These are phyloP conservation scores for Anabas testudineus DNA, from an alignment of 2,797 vertebrate genomes.

Conservation along the genomic window DNA sequence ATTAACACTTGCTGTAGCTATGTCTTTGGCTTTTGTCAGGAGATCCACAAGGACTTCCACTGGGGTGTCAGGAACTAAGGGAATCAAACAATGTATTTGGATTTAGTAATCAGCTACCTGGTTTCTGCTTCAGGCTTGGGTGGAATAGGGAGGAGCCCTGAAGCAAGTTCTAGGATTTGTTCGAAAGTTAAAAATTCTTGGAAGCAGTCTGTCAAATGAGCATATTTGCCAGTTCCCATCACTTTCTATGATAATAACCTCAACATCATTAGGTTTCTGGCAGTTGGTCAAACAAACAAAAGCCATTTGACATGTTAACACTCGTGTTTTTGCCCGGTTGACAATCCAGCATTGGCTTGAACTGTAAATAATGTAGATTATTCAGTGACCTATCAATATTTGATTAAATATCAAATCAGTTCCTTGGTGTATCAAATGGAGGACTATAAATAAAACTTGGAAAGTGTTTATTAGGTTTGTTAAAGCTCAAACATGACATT, in stretches of 20 bases:
- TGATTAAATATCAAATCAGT: not conserved
- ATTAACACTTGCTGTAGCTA: constrained; percentile 63
- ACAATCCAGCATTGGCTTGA: too few relatives aligned
- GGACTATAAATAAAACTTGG: too few relatives aligned
- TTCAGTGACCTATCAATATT: not conserved
- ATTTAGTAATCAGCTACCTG: not conserved
- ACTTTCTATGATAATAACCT: not conserved
- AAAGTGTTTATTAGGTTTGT: too few relatives aligned
- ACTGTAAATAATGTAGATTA: not conserved
- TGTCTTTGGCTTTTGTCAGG: constrained; percentile 82
- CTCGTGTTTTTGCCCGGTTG: too few relatives aligned
- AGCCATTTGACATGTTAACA: too few relatives aligned
- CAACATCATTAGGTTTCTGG: too few relatives aligned
- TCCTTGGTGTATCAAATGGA: not conserved
- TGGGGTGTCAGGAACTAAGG: constrained; percentile 78
- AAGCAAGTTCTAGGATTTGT: not conserved
- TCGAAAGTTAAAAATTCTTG: not conserved
- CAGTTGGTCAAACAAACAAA: too few relatives aligned
- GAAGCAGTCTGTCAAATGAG: not conserved
- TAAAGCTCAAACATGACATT: too few relatives aligned
- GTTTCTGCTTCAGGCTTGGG: not conserved
- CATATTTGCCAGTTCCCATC: not conserved
- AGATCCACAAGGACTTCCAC: constrained; percentile 82
- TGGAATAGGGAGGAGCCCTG: not conserved
- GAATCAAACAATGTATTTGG: constrained; percentile 8